phyloP scores from a whole-genome alignment of 2,797 vertebrate species.

The Sebastes flavidus region DNA sequence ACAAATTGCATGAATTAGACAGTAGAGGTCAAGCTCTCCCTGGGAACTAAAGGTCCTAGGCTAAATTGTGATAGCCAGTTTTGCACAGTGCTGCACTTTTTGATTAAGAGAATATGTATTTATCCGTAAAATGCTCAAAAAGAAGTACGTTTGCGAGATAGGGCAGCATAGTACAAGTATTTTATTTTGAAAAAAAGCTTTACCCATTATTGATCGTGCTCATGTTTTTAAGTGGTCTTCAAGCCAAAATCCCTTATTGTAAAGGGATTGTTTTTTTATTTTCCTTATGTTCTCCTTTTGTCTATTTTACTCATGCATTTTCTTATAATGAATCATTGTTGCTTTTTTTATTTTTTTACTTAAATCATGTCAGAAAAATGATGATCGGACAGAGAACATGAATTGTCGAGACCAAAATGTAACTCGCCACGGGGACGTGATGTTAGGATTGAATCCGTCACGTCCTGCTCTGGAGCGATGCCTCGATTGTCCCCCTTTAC shows the following conservation, averaged over 20 bases:
- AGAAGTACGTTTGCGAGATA: conserved; percentile 45
- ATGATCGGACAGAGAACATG: conserved; percentile 57
- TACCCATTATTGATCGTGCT: conserved; percentile 63
- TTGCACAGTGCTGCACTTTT: conserved; percentile 99
- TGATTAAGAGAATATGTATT: conserved; percentile 83
- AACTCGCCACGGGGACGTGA: conserved; percentile 62
- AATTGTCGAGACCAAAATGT: conserved; percentile 78
- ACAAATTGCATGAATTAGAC: conserved; percentile 83
- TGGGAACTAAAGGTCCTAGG: conserved; percentile 93
- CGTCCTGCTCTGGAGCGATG: conserved; percentile 47
- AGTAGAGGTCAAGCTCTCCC: conserved; percentile 85
- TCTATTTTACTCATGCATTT: conserved; percentile 58
- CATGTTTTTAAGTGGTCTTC: conserved; percentile 76
- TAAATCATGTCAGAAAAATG: conserved; percentile 39
- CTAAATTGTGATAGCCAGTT: conserved; percentile 93
- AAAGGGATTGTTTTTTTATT: conserved; percentile 68
- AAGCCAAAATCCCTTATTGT: conserved; percentile 80
- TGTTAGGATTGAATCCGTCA: conserved; percentile 82
- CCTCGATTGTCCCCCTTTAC: conserved; percentile 46
- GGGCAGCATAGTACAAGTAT: conserved; percentile 55
- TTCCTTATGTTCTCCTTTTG: conserved; percentile 36
- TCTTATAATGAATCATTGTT: conserved; percentile 50
- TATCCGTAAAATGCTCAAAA: conserved; percentile 79
- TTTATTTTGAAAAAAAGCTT: conserved; percentile 69
- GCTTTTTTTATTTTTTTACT: conserved; percentile 36